phyloP scores from a whole-genome alignment of 2,888 invertebrate genomes.

The Mechanitis mazaeus region DNA sequence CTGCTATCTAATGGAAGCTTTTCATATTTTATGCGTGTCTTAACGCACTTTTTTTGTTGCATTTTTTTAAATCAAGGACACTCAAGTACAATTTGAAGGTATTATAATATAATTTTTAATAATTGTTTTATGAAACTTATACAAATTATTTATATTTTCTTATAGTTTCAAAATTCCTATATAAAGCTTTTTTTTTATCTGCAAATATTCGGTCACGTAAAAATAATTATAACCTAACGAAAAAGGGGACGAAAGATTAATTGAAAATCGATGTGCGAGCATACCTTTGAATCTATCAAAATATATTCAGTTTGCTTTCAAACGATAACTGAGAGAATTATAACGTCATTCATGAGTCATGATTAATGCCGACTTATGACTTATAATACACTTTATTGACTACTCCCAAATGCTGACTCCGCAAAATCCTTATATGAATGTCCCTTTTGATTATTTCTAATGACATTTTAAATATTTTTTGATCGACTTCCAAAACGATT shows the following conservation, averaged over 20 bases:
- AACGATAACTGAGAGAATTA: constrained; percentile 63
- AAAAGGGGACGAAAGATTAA: constrained; percentile 70
- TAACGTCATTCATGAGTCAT: constrained; percentile 61
- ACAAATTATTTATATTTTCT: no score
- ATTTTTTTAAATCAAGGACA: no score
- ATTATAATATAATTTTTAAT: no score
- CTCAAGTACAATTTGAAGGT: no score
- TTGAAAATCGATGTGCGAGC: constrained; percentile 64
- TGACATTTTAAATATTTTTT: constrained; percentile 28
- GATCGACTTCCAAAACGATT: constrained; percentile 10
- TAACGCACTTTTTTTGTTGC: no score
- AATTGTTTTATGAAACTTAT: no score
- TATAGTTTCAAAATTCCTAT: neutral
- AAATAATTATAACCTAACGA: constrained; percentile 59
- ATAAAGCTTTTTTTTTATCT: neutral
- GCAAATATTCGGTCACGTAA: constrained; percentile 7
- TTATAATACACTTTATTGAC: constrained; percentile 61
- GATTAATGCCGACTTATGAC: constrained; percentile 67
- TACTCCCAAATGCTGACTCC: constrained; percentile 44
- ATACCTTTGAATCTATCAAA: constrained; percentile 64
- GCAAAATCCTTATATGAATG: constrained; percentile 40
- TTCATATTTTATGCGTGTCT: constrained; percentile 1
- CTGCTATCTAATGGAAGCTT: constrained; percentile 4
- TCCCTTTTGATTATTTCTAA: constrained; percentile 28
- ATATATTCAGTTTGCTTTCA: constrained; percentile 63